Evolutionary conservation across 2,797 vertebrate genomes (phyloP).

Genomic region (Lophura swinhoii): DNA sequence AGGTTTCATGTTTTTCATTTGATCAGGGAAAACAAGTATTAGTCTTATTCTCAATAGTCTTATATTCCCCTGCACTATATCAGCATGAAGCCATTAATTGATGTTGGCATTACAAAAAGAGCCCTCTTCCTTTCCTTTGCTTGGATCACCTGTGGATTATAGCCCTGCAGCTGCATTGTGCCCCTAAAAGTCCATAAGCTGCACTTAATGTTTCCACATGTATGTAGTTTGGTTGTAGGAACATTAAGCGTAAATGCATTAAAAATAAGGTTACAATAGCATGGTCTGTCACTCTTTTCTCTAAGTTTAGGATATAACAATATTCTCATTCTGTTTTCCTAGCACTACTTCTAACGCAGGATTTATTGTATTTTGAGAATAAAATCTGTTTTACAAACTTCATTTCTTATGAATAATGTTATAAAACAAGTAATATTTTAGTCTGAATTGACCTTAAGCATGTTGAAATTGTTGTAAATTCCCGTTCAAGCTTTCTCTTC

Average conservation of each 20-base stretch:
- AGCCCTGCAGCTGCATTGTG: not conserved
- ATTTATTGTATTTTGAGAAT: not conserved
- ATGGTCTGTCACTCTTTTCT: not conserved
- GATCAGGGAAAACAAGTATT: not conserved
- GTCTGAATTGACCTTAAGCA: constrained; percentile 7
- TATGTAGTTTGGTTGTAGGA: not conserved
- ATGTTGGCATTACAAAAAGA: not conserved
- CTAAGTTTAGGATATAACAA: not conserved
- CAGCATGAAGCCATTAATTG: not conserved
- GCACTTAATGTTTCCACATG: constrained; percentile 1
- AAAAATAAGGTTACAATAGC: not conserved
- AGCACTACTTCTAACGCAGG: not conserved
- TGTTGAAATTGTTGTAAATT: constrained; percentile 20
- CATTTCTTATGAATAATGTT: not conserved
- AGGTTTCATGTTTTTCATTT: not conserved
- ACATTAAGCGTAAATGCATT: not conserved
- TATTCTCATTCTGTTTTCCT: not conserved
- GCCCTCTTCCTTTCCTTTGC: not conserved
- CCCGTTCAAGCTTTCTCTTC: not conserved
- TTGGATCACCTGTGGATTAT: not conserved
- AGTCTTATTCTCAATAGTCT: not conserved
- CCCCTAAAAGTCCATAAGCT: not conserved
- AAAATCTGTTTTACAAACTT: not conserved
- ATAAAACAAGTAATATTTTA: constrained; percentile 8
- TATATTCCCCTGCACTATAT: not conserved